Evolutionary conservation across 2,888 invertebrate genomes (phyloP), one percentile per base, ranked within the genome.

Genomic region (Germaria angustata): DNA sequence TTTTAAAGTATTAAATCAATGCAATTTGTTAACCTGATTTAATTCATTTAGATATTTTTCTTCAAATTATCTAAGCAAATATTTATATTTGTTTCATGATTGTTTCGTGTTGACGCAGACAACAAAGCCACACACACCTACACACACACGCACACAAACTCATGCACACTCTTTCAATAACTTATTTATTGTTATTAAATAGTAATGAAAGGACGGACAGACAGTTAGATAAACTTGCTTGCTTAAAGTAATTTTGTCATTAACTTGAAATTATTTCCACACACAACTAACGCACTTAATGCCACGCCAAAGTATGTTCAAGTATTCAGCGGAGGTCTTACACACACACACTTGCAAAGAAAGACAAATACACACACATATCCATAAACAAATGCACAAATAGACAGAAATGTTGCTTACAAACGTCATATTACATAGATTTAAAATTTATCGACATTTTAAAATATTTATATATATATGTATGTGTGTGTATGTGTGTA

Each of bases 221-320:
- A 53, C 68, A 76, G 46, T 73, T 66, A 53, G 53, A 15, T 24
- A 39, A 49, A 49, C 39, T 68, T 75, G 73, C 41, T 69, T 71
- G 76, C 82, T 83, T 83, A 71, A 80, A 83, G 85, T 82, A 86
- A 86, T 86, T 86, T 88, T 87, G 87, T 89, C 89, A 89, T 89
- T 89, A 89, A 87, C 88, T 88, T 89, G 87, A 86, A 88, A 89
- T 89, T 89, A 89, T 89, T 89, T 89, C 78, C 79, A 82, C 80
- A 82, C 81, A 71, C 79, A 76, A 73, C 78, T 81, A 78, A 81
- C 81, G 81, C 82, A 82, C 66, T 82, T 79, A 79, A 57, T 76
- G 75, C 79, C 75, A 79, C 75, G 71, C 79, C 79, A 79, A 77
- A 75, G 69, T 65, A 59, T 71, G 63, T 34, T 68, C 41, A 80